These are phyloP conservation scores for Dioctria linearis DNA, from an alignment of 2,888 invertebrate species.

Conservation along the genomic window DNA sequence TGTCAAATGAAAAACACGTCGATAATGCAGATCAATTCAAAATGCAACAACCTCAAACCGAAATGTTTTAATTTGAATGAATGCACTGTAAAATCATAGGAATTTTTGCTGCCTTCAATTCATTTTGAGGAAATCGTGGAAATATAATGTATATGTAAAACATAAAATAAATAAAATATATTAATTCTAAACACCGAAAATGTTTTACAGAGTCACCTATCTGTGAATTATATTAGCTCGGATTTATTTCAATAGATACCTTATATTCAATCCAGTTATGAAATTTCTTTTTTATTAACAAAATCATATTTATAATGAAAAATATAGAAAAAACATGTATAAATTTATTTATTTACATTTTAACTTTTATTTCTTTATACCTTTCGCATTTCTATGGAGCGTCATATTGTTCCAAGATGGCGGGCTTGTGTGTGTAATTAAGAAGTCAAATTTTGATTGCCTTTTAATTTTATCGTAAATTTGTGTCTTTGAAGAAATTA, in stretches of 20 bases:
- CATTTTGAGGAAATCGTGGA: not conserved
- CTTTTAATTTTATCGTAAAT: constrained; percentile 31
- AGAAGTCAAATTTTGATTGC: constrained; percentile 63
- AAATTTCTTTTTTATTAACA: not conserved
- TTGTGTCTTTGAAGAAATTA: constrained; percentile 3
- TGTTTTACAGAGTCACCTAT: too few species aligned
- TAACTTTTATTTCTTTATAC: constrained; percentile 17
- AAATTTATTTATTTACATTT: constrained; percentile 39
- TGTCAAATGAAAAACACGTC: constrained; percentile 71
- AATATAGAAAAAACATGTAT: not conserved
- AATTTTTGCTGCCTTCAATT: too few species aligned
- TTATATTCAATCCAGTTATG: too few species aligned
- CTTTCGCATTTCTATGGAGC: constrained; percentile 40
- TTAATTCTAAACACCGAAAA: too few species aligned
- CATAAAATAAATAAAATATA: too few species aligned
- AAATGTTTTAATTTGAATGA: too few species aligned
- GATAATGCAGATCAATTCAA: constrained; percentile 59
- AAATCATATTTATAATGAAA: not conserved
- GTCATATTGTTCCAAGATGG: constrained; percentile 61
- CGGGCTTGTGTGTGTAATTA: constrained; percentile 63
- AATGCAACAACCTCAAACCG: too few species aligned
- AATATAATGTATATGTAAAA: not conserved
- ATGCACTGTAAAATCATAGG: too few species aligned
- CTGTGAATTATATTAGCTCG: too few species aligned
- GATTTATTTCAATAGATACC: too few species aligned